Evolutionary conservation across 2,797 vertebrate genomes (phyloP).

Genomic region (Alca torda): DNA sequence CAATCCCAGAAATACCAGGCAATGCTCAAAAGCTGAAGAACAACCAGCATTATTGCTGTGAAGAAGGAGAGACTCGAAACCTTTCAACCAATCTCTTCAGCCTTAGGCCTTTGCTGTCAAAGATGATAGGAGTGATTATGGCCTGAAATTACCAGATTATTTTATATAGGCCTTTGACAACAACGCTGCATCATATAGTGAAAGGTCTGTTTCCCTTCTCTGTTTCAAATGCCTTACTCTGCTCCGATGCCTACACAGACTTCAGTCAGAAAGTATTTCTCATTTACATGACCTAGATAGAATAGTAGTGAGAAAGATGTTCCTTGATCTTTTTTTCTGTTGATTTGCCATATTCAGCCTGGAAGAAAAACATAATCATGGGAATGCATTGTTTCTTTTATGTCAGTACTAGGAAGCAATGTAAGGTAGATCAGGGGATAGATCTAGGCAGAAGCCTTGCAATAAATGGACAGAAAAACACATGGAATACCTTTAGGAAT

Average conservation of each 20-base stretch:
- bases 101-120: conserved; percentile 4
- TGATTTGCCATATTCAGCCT: conserved; percentile 48
- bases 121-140: not conserved
- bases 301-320: conserved; percentile 50
- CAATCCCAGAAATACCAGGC: conserved; percentile 19
- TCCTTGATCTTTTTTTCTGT: conserved; percentile 50
- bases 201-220: not conserved
- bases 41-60: not conserved
- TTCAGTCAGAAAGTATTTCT: conserved; percentile 60
- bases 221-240: not conserved
- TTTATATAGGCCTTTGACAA: conserved; percentile 19
- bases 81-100: not conserved
- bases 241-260: not conserved
- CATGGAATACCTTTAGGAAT: not conserved
- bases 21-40: not conserved
- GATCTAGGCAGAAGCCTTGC: not conserved
- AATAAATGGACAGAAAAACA: not conserved
- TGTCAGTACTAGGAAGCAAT: not conserved
- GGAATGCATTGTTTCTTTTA: conserved; percentile 44
- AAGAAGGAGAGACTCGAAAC: not conserved
- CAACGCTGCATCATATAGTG: not conserved
- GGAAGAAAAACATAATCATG: conserved; percentile 42
- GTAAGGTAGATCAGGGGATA: not conserved
- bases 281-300: conserved; percentile 69
- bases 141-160: conserved; percentile 27